phyloP scores from a whole-genome alignment of 2,888 invertebrate genomes.

The Pristionchus entomophagus region DNA sequence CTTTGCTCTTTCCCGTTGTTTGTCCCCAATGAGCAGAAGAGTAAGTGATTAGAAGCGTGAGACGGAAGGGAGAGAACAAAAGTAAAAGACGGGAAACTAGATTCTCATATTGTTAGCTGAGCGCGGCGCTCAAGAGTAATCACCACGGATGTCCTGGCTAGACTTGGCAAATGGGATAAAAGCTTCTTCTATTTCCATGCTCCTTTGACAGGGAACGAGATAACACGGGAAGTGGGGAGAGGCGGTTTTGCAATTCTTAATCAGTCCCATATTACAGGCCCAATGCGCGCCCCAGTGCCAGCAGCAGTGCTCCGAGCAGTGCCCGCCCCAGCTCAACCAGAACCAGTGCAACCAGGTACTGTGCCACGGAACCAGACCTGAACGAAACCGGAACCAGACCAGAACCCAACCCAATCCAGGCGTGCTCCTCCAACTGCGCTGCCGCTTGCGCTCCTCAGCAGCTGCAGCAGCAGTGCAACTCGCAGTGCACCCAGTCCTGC shows the following conservation, averaged over 20 bases:
- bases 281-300: slow-evolving; percentile 52
- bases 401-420: background rate
- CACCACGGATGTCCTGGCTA: too few species aligned
- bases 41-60: slow-evolving; percentile 37
- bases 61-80: slow-evolving; percentile 26
- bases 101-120: background rate
- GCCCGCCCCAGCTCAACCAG: slow-evolving; percentile 42
- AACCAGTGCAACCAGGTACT: slow-evolving; percentile 42
- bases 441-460: slow-evolving; percentile 20
- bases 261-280: slow-evolving; percentile 18
- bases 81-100: slow-evolving; percentile 4
- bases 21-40: too few species aligned
- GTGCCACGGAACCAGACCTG: background rate
- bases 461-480: slow-evolving; percentile 15
- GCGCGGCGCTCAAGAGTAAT: background rate
- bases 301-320: slow-evolving; percentile 46
- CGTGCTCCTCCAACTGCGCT: slow-evolving; percentile 25
- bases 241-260: background rate
- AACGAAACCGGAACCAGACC: background rate
- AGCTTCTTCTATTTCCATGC: background rate
- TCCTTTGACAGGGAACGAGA: too few species aligned
- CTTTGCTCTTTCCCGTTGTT: background rate
- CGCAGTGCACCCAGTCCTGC: slow-evolving; percentile 34
- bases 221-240: too few species aligned
- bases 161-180: too few species aligned